Conservation (phyloP, 2,888 invertebrate species). For the Limnephilus rhombicus region DNA sequence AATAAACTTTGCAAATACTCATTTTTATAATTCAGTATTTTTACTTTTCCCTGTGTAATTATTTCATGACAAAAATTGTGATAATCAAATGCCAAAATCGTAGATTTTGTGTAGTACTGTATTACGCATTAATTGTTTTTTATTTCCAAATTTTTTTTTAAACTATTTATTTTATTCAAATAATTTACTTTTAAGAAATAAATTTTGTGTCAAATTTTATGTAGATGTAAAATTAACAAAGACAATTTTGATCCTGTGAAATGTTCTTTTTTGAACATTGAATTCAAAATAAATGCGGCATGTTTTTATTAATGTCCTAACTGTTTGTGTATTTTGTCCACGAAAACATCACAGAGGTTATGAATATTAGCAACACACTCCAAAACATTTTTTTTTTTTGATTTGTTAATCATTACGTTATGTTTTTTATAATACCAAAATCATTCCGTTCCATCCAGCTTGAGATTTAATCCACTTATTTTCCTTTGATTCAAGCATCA, state of each 20-base stretch:
- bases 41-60: slow-evolving; percentile 10
- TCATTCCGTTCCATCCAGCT: neutral
- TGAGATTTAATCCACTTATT: neutral
- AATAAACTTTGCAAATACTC: slow-evolving; percentile 24
- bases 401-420: neutral
- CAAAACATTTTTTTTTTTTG: neutral
- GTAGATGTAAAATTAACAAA: slow-evolving; percentile 24
- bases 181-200: slow-evolving; percentile 27
- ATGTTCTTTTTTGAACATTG: neutral
- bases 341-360: neutral
- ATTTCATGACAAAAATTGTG: slow-evolving; percentile 61
- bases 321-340: neutral
- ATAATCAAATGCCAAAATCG: slow-evolving; percentile 64
- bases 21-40: slow-evolving; percentile 10
- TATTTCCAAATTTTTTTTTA: slow-evolving; percentile 38
- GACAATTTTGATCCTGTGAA: neutral
- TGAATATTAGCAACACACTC: neutral
- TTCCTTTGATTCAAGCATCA: neutral
- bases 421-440: neutral
- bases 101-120: slow-evolving; percentile 61
- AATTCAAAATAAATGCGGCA: neutral
- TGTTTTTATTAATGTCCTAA: neutral
- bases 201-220: slow-evolving; percentile 56
- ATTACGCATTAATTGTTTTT: slow-evolving; percentile 64
- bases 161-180: slow-evolving; percentile 38